phyloP scores from a whole-genome alignment of 2,888 invertebrate genomes.

The Mayetiola destructor region DNA sequence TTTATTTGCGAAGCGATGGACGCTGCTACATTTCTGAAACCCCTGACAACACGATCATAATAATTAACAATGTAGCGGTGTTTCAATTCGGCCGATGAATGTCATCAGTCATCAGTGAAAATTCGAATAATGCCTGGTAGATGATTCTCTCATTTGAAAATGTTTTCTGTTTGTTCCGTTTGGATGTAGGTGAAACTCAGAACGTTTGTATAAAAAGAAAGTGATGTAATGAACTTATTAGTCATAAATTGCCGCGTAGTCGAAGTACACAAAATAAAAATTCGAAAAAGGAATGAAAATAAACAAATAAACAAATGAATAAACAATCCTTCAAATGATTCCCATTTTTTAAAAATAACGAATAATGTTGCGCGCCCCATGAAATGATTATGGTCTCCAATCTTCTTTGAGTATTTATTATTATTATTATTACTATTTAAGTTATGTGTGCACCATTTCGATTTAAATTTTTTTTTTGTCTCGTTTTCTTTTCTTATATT shows the following conservation, averaged over 20 bases:
- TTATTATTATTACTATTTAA: neutral
- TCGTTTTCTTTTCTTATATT: neutral
- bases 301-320: neutral
- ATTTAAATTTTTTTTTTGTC: neutral
- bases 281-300: too few species aligned
- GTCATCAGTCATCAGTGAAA: too few species aligned
- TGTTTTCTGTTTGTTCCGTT: too few species aligned
- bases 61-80: too few species aligned
- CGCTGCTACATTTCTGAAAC: neutral
- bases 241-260: neutral
- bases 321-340: too few species aligned
- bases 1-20: neutral
- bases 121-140: too few species aligned
- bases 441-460: neutral
- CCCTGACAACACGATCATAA: too few species aligned
- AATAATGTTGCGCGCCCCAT: neutral
- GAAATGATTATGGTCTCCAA: neutral
- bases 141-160: too few species aligned
- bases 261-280: neutral
- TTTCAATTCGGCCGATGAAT: too few species aligned
- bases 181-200: neutral
- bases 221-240: constrained; percentile 7
- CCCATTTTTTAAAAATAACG: neutral
- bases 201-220: neutral
- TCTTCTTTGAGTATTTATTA: neutral